These are phyloP conservation scores for Dryocosmus kuriphilus DNA, from an alignment of 2,888 invertebrate genomes.

Conservation along the genomic window DNA sequence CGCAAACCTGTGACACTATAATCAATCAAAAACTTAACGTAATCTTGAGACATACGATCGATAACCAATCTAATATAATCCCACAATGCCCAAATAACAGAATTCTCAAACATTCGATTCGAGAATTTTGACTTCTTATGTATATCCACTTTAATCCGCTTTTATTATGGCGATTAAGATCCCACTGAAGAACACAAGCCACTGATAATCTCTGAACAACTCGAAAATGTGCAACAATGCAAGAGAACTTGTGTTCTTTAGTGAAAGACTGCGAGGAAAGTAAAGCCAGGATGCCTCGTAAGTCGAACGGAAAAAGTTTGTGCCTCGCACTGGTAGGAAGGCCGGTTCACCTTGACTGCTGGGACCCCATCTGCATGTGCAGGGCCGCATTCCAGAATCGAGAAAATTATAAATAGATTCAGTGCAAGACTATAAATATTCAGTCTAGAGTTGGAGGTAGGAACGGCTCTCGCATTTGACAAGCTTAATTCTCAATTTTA, in stretches of 20 bases:
- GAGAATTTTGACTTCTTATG: not conserved
- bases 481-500: not conserved
- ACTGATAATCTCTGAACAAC: not conserved
- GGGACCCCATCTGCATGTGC: constrained; percentile 67
- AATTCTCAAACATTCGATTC: not conserved
- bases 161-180: not conserved
- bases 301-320: constrained; percentile 62
- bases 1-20: not conserved
- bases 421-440: not conserved
- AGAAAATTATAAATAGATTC: constrained; percentile 46
- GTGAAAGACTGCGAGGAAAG: constrained; percentile 55
- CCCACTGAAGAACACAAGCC: not conserved
- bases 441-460: not conserved
- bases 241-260: constrained; percentile 14
- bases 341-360: constrained; percentile 76
- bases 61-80: not conserved
- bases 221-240: not conserved
- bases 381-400: constrained; percentile 57
- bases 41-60: not conserved
- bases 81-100: not conserved
- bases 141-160: not conserved
- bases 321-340: constrained; percentile 63
- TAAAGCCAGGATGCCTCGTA: constrained; percentile 68
- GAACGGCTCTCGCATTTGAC: not conserved
- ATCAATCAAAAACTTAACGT: not conserved